phyloP scores from a whole-genome alignment of 2,113 vertebrate species.

The Sigmodon hispidus region DNA sequence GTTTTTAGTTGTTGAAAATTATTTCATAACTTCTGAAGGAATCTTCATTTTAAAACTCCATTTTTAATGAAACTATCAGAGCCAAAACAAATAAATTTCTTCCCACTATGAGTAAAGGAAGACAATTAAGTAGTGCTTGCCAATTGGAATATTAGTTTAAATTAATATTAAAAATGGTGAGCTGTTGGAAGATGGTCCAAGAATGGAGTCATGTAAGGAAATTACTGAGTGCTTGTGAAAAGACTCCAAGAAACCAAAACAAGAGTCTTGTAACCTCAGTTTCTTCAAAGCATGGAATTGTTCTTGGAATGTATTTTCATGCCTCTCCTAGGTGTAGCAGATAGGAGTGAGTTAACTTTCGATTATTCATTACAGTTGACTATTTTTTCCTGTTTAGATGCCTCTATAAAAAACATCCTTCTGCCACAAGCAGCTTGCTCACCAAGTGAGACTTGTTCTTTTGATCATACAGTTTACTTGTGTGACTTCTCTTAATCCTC shows the following conservation, averaged over 20 bases:
- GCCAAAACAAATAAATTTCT: background rate
- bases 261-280: background rate
- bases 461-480: background rate
- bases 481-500: background rate
- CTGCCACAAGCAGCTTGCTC: background rate
- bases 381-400: background rate
- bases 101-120: background rate
- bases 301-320: background rate
- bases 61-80: background rate
- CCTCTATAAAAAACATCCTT: background rate
- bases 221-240: background rate
- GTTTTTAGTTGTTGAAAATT: background rate
- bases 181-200: background rate
- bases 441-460: background rate
- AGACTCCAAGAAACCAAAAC: background rate
- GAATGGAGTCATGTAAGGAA: background rate
- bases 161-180: background rate
- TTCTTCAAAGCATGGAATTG: background rate
- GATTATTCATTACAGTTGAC: background rate
- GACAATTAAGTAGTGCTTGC: background rate
- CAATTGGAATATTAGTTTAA: background rate
- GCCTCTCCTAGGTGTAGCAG: background rate
- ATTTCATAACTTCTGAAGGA: background rate
- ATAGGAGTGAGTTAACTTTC: background rate
- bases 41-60: background rate